Evolutionary conservation across 2,888 invertebrate genomes (phyloP), one percentile per base, ranked within the genome.

Genomic region (Blomia tropicalis): DNA sequence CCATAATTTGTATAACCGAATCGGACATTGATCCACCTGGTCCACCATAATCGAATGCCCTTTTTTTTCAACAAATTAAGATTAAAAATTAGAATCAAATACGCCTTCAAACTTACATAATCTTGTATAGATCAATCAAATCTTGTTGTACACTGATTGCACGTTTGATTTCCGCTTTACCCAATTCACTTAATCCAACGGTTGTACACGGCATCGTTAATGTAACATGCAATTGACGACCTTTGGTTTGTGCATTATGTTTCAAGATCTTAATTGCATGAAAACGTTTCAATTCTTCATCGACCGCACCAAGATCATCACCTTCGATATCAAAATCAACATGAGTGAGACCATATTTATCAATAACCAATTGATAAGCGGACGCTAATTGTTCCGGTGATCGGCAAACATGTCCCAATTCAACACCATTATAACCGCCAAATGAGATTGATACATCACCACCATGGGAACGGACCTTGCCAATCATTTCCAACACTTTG

Each of bases 21-120:
- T 32, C 17, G 4, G 19, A 11, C 47, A 30, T 27, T n/a, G 41
- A 23, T 1, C 19, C 22, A 17, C 23, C 47, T 7, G 17, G 27
- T 30, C 58, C 62, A 17, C 62, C 62, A 19, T 58, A 62, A 44
- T 62, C 62, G 17, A 62, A 62, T 1, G 62, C 62, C 62, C 62
- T 62, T 7, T 36, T 36, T 7, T 7, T 11, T 36, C 36, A 36
- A 36, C 7, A 17, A 36, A 36, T 36, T 36, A 36, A 17, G 7
- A 36, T 36, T 36, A 36, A 17, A 36, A 7, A 11, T 36, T 36
- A 36, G 36, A 36, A 7, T 36, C 17, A 36, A 17, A 36, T 17
- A n/a, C n/a, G n/a, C 17, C 17, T 36, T 36, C 36, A 58, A n/a
- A 47, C 62, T 58, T 14, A 62, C 62, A 62, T 62, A 19, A 62